A percentile compares a stretch with the other conserved stretches of the same genome.
phyloP scores from a whole-genome alignment of 2,113 vertebrate genomes.

The Centropus unirufus region DNA sequence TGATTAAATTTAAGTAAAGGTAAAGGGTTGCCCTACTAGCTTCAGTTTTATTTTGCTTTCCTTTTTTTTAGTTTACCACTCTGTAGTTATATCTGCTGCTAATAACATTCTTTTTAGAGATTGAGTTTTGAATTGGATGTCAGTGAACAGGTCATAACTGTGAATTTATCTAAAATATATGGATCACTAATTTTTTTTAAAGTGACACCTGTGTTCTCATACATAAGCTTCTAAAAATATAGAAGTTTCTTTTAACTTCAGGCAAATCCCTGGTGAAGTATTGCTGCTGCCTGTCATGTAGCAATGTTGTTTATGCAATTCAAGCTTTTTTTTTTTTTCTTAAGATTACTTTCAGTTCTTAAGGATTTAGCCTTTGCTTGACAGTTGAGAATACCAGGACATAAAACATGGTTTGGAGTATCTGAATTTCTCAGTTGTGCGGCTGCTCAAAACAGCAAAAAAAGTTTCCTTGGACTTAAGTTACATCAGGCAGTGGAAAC shows the following conservation, averaged over 20 bases:
- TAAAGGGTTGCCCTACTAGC: background rate
- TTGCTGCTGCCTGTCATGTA: background rate
- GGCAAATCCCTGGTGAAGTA: background rate
- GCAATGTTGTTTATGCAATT: background rate
- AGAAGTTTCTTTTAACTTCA: background rate
- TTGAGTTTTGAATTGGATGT: background rate
- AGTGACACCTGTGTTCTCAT: background rate
- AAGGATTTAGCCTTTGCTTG: background rate
- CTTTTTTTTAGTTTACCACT: background rate
- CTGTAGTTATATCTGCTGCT: background rate
- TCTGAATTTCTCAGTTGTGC: background rate
- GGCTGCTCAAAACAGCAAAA: background rate
- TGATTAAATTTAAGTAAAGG: background rate
- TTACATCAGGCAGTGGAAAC: background rate
- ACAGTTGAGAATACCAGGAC: background rate
- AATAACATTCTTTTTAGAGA: background rate
- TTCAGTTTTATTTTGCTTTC: background rate
- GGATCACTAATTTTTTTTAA: background rate
- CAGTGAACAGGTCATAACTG: background rate
- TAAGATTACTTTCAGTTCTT: background rate
- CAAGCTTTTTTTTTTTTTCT: background rate
- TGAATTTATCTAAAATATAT: background rate
- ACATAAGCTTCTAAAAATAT: background rate
- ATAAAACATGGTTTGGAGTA: background rate
- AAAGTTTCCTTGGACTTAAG: rapidly evolving